Conservation (phyloP, 2,888 invertebrate genomes). For the Eumacrocentrus americanus region DNA sequence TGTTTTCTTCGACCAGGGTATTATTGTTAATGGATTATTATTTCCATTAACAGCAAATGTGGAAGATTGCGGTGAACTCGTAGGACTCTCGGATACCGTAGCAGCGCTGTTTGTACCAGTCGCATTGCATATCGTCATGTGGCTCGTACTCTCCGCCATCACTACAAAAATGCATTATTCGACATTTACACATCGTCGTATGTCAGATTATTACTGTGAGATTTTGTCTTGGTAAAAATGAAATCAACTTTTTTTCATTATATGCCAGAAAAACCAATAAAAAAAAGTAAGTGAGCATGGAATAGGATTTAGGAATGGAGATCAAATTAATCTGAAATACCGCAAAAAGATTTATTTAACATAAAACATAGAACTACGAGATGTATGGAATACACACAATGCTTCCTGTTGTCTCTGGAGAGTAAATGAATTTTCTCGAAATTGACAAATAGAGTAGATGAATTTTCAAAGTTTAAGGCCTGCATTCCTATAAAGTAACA, state of each 20-base stretch:
- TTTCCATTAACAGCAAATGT: slow-evolving; percentile 32
- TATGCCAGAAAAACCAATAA: not conserved
- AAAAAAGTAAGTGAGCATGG: not conserved
- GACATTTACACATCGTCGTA: not conserved
- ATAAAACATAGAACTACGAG: slow-evolving; percentile 48
- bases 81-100: not conserved
- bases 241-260: not conserved
- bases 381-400: no score
- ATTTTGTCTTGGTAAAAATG: slow-evolving; percentile 2
- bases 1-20: slow-evolving; percentile 43
- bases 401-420: no score
- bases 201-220: not conserved
- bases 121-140: not conserved
- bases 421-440: no score
- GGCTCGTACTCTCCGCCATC: slow-evolving; percentile 14
- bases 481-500: no score
- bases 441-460: no score
- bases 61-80: not conserved
- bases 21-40: slow-evolving; percentile 42
- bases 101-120: not conserved
- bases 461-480: no score
- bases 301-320: slow-evolving; percentile 40
- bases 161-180: slow-evolving; percentile 16
- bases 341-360: slow-evolving; percentile 55
- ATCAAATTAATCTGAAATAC: slow-evolving; percentile 50